Evolutionary conservation across 2,888 invertebrate genomes (phyloP).

Genomic region (Notocelia uddmanniana): DNA sequence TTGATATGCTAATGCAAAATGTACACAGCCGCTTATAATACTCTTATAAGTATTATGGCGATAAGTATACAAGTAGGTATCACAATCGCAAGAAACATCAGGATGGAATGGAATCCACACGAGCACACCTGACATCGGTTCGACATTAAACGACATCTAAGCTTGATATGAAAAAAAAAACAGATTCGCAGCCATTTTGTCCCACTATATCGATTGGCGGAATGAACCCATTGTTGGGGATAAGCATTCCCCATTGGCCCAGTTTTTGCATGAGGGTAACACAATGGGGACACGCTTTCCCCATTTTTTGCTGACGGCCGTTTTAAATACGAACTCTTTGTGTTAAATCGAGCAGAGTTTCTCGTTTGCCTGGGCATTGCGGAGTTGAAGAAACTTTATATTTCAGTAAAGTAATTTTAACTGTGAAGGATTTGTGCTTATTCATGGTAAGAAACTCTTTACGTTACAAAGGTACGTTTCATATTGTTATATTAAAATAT

Average conservation of each 20-base stretch:
- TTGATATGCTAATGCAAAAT: not conserved
- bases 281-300: conserved; percentile 75
- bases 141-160: not conserved
- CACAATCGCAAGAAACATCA: not conserved
- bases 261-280: conserved; percentile 79
- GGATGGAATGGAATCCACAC: not conserved
- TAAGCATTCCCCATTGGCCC: conserved; percentile 80
- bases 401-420: conserved; percentile 38
- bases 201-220: conserved; percentile 79
- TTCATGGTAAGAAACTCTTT: conserved; percentile 26
- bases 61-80: not conserved
- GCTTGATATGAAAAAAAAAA: conserved; percentile 34
- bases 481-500: conserved; percentile 3
- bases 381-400: conserved; percentile 21
- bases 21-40: not conserved
- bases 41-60: not conserved
- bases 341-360: conserved; percentile 61
- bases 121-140: not conserved
- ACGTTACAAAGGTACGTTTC: not conserved
- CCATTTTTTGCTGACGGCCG: conserved; percentile 72
- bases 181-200: conserved; percentile 76
- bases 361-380: conserved; percentile 16
- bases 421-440: not conserved
- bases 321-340: conserved; percentile 71
- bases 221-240: conserved; percentile 79